These are phyloP conservation scores for Metopolophium dirhodum DNA, from an alignment of 1,140 invertebrate genomes.

Conservation along the genomic window DNA sequence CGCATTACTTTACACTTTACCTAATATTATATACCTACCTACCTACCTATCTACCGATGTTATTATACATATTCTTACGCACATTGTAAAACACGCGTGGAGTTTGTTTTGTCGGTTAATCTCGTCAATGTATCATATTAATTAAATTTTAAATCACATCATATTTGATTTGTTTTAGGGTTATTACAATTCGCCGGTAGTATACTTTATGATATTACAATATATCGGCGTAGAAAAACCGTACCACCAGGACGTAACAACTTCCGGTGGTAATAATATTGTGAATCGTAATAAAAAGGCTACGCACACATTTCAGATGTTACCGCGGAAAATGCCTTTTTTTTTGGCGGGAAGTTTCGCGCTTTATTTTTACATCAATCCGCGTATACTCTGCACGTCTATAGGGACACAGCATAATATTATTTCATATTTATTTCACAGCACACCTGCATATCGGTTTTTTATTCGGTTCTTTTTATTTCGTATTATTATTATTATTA, in stretches of 20 bases:
- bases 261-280: neutral
- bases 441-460: neutral
- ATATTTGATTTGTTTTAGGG: neutral
- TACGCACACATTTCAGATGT: neutral
- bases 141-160: neutral
- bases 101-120: neutral
- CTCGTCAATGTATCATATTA: neutral
- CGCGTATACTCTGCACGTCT: neutral
- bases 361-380: neutral
- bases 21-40: neutral
- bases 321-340: neutral
- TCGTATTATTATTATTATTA: neutral
- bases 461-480: neutral
- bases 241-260: neutral
- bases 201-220: neutral
- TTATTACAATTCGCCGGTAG: neutral
- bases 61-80: neutral
- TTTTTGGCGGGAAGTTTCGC: slow-evolving; percentile 22
- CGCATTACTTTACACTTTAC: neutral
- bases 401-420: neutral
- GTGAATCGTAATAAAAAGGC: neutral
- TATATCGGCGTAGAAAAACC: neutral
- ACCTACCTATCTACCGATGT: neutral
- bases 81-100: neutral
- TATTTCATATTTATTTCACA: neutral